Base-by-base conservation (phyloP, 1,140 invertebrate genomes). In the Cydia fagiglandana region DNA sequence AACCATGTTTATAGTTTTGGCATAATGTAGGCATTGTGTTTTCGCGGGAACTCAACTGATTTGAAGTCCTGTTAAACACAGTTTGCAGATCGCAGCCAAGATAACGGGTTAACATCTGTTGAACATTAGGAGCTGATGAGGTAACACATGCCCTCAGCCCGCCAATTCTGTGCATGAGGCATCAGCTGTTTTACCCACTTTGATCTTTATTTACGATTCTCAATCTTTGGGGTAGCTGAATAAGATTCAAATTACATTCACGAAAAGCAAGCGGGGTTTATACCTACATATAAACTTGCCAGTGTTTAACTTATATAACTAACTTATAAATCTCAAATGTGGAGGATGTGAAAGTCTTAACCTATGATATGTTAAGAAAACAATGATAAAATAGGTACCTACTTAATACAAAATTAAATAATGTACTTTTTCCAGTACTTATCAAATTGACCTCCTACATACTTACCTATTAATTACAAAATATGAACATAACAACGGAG, bases 31-130 rank as follows among this genome's bases (percentile, higher is more conserved):
- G 34, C 34, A 6, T 38, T 41, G 34, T 38, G 38, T 41, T 41
- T 41, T 41, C 38, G 38, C 45, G 45, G 10, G 45, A 47, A 47
- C 12, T 47, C 45, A 47, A 47, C 45, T 47, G 38, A 41, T 41
- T 41, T 9, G 38, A 10, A 41, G 38, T 41, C 7, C 9, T 41
- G 45, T 47, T 47, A 47, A 47, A 24, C 20, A 61, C 56, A 56
- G 53, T 56, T 56, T 17, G n/a, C 17, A 61, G 56, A 24, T 61
- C 56, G 56, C 56, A 24, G 17, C 56, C 56, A 20, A 9, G 56
- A 61, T 61, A 61, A n/a, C 20, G 56, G 20, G n/a, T 53, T 53
- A 61, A 24, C 56, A 61, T 61, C 56, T 61, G 56, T 10, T 24
- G 20, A 24, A 61, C 56, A 61, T 61, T 61, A 61, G 17, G 56